Percentiles rank a stretch among this genome's conserved stretches.
These are phyloP conservation scores for Anthonomus grandis DNA, from an alignment of 1,140 invertebrate species.

Conservation along the genomic window DNA sequence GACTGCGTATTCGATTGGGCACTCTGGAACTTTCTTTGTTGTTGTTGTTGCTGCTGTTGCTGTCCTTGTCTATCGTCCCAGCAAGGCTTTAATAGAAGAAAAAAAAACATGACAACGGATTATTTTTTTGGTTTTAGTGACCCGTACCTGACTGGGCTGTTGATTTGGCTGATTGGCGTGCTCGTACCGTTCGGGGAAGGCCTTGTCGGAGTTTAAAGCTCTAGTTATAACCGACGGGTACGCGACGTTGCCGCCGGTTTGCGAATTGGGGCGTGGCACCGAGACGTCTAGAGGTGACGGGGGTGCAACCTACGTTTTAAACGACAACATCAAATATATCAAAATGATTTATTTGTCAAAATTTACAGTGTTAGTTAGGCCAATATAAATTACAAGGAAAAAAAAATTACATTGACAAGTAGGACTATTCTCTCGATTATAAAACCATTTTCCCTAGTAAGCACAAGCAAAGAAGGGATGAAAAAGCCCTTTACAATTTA, in stretches of 20 bases:
- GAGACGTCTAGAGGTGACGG: constrained; percentile 67
- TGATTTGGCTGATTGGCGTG: constrained; percentile 45
- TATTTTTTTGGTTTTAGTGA: too few species aligned
- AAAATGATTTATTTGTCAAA: too few species aligned
- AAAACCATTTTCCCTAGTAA: too few species aligned
- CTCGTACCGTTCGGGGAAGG: constrained; percentile 61
- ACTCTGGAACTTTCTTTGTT: constrained; percentile 24
- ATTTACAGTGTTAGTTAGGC: too few species aligned
- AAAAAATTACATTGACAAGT: too few species aligned
- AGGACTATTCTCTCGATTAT: too few species aligned
- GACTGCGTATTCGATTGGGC: constrained; percentile 24
- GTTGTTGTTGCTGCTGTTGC: constrained; percentile 28
- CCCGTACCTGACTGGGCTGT: constrained; percentile 15
- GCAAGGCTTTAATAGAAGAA: constrained; percentile 49
- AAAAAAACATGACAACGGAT: too few species aligned
- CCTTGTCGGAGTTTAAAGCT: constrained; percentile 61
- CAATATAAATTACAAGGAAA: too few species aligned
- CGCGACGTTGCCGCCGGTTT: constrained; percentile 56
- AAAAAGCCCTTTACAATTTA: too few species aligned
- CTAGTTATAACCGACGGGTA: constrained; percentile 72
- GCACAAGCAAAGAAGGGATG: too few species aligned
- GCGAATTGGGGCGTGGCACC: constrained; percentile 60
- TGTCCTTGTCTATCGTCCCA: constrained; percentile 50
- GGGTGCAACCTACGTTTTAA: constrained; percentile 53
- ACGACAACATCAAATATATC: constrained; percentile 1